phyloP scores from a whole-genome alignment of 2,888 invertebrate species.

The Magallana nippona region DNA sequence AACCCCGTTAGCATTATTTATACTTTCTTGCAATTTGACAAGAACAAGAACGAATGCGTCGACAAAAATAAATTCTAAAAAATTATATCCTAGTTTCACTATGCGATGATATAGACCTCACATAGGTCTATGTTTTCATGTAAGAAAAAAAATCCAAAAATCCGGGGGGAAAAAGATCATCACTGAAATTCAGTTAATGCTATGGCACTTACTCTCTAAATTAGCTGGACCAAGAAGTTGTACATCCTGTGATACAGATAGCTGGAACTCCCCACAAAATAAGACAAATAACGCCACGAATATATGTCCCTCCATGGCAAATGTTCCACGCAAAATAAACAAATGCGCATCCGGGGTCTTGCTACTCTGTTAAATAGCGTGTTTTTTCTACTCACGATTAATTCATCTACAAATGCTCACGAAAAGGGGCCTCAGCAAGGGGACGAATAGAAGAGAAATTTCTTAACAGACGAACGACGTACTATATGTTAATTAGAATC shows the following conservation, averaged over 20 bases:
- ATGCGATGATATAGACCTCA: no score
- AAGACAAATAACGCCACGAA: background rate
- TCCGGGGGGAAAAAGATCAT: background rate
- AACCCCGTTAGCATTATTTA: no score
- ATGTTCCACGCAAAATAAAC: slow-evolving; percentile 29
- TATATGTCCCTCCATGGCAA: slow-evolving; percentile 27
- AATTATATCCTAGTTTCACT: no score
- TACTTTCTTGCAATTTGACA: no score
- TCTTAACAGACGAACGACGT: background rate
- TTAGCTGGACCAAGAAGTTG: slow-evolving; percentile 2
- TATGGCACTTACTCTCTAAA: background rate
- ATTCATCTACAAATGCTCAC: background rate
- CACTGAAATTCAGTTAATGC: no score
- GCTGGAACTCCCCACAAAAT: background rate
- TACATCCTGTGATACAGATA: background rate
- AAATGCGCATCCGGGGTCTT: slow-evolving; percentile 26
- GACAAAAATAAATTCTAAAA: no score
- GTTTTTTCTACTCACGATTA: background rate
- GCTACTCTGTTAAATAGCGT: slow-evolving; percentile 16
- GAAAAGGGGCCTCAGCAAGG: background rate
- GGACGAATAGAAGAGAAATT: background rate
- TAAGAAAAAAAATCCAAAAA: background rate
- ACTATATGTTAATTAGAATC: slow-evolving; percentile 20
- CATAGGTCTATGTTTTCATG: no score
- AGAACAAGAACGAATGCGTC: no score